These are phyloP conservation scores for Albula goreensis DNA, from an alignment of 2,113 vertebrate species.

Conservation along the genomic window DNA sequence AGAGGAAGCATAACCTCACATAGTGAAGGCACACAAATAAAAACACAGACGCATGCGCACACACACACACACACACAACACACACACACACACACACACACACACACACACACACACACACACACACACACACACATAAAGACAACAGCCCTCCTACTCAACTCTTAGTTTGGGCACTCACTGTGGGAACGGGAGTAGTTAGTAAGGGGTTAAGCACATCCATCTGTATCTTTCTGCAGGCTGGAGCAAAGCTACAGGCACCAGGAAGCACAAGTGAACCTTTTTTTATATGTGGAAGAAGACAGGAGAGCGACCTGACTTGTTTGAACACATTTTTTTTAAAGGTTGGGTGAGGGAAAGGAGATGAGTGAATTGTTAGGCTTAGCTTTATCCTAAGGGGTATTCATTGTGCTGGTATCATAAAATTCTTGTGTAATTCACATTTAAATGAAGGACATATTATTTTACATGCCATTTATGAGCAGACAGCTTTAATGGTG, in stretches of 20 bases:
- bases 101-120: conserved; percentile 20
- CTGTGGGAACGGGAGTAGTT: conserved; percentile 35
- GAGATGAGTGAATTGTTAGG: background rate
- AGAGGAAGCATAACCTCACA: conserved; percentile 34
- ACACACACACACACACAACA: background rate
- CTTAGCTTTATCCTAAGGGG: background rate
- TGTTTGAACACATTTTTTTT: background rate
- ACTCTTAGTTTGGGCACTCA: conserved; percentile 38
- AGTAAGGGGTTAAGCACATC: conserved; percentile 20
- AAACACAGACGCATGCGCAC: background rate
- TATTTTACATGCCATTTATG: background rate
- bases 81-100: conserved; percentile 9
- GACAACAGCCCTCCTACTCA: conserved; percentile 49
- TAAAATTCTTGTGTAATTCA: background rate
- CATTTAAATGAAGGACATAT: background rate
- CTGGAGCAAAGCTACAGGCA: background rate
- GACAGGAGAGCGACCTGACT: background rate
- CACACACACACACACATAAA: background rate
- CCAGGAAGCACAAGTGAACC: background rate
- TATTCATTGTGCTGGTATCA: background rate
- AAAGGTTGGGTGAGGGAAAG: background rate
- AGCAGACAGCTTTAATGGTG: background rate
- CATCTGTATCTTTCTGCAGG: background rate
- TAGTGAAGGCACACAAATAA: background rate
- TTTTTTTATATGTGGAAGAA: background rate